Base-by-base conservation (phyloP, 2,888 invertebrate species). In the Chalcis sispes region DNA sequence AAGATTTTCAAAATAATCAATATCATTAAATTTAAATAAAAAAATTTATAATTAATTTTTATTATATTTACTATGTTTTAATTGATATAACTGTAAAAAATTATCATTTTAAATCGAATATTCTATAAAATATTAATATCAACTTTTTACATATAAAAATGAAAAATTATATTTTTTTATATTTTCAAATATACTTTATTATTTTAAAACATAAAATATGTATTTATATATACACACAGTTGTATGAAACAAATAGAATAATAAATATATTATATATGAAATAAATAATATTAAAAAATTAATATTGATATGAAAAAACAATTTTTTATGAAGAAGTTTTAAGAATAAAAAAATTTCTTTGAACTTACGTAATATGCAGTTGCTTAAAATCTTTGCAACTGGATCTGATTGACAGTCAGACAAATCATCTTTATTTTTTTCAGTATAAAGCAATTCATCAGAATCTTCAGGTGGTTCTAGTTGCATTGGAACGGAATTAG, bases 401-500 rank as follows among this genome's bases (percentile, higher is more conserved):
- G 72, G 58, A 61, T 78, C 72, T n/a, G n/a, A n/a, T 18, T 65
- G 67, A 20, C 23, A 27, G 10, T 64, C 46, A 13, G 29, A 7
- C n/a, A 58, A 18, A 18, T 58, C 27, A 23, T 75, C 67, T 40
- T 25, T 58, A 23, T 20, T 52, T 5, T 59, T 64, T 15, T 59
- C 42, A 18, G 20, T 15, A 40, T 78, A 65, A 18, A 62, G 10
- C 13, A 18, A 25, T 15, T 72, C 75, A 23, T 75, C 61, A 13
- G 29, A 46, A 8, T 67, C 71, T 27, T 74, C 62, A 1, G 50
- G 61, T 25, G 71, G 71, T 10, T 71, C 76, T n/a, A 71, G 20
- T 29, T 77, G 75, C 46, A 72, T 72, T 65, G 79, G 79, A 32
- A 79, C 66, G 42, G 79, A 76, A 70, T 79, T 71, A 13, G 79